Conservation (phyloP, 2,888 invertebrate species). For the Nemurella pictetii region DNA sequence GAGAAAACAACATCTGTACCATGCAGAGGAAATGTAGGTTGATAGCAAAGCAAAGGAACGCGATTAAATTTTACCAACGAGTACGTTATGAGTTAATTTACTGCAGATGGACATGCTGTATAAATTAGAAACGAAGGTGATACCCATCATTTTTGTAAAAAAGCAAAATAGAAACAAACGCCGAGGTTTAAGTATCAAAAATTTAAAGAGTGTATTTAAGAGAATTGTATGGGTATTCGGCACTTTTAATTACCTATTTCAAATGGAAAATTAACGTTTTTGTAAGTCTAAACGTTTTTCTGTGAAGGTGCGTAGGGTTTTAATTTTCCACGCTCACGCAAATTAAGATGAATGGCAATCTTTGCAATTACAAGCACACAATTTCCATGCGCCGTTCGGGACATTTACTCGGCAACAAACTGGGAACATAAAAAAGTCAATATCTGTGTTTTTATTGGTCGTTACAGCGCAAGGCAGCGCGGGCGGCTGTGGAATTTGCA, state of each 20-base stretch:
- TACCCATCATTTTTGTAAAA: neutral
- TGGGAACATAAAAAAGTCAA: neutral
- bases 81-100: neutral
- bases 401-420: neutral
- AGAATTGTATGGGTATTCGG: neutral
- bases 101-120: neutral
- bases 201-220: too few species aligned
- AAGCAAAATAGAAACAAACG: too few species aligned
- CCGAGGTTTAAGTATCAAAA: too few species aligned
- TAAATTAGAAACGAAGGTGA: neutral
- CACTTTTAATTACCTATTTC: neutral
- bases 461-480: neutral
- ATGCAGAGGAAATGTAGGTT: neutral
- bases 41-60: too few species aligned
- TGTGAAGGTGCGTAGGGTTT: neutral
- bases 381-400: neutral
- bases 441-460: neutral
- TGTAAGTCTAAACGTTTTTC: neutral
- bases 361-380: neutral
- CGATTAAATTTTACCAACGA: neutral
- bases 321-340: neutral
- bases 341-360: neutral
- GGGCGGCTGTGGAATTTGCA: neutral
- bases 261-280: neutral
- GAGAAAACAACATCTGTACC: neutral